Base-by-base conservation (phyloP, 2,113 vertebrate species). In the Nesospiza acunhae region DNA sequence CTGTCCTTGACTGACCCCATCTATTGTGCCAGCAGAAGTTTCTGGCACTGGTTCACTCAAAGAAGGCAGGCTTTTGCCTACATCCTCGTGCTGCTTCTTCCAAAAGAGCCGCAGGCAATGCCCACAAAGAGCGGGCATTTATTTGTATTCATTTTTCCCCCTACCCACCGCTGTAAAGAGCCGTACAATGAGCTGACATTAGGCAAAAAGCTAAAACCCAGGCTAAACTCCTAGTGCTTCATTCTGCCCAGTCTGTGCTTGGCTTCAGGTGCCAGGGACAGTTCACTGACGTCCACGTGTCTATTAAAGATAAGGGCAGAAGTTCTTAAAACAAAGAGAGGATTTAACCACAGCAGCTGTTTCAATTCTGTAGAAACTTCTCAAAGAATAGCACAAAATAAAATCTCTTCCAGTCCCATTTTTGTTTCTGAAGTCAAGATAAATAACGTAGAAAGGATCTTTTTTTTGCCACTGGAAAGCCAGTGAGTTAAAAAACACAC, bases 11-110 rank as follows among this genome's bases (percentile, higher is more conserved):
- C 1, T 77, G 73, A 90, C 76, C 72, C 56, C 6, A 1, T 49
- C 72, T n/a, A 28, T 78, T 93, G 84, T 87, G 84, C 77, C 89
- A 75, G 39, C 5, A 75, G 62, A 89, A 91, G 28, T 28, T 87
- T 82, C 87, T 92, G 87, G 82, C 85, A 60, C 24, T 26, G 33
- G 20, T 76, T 76, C 53, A 50, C 42, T 58, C 49, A 33, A 37
- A 77, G 49, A 59, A 82, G 26, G 24, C 69, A 24, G 15, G 18
- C 67, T 93, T 83, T 55, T 74, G 35, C 53, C 52, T 88, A 39
- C 8, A 70, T 8, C 19, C 42, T 90, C 19, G 5, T 9, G 15
- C 50, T 56, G 12, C 68, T 72, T 79, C 33, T 91, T 58, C 59
- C 67, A 42, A n/a, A 82, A 83, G n/a, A n/a, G n/a, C n/a, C n/a